Evolutionary conservation across 2,888 invertebrate genomes (phyloP), one percentile per base, ranked within the genome.

Genomic region (Punctoribates punctum): DNA sequence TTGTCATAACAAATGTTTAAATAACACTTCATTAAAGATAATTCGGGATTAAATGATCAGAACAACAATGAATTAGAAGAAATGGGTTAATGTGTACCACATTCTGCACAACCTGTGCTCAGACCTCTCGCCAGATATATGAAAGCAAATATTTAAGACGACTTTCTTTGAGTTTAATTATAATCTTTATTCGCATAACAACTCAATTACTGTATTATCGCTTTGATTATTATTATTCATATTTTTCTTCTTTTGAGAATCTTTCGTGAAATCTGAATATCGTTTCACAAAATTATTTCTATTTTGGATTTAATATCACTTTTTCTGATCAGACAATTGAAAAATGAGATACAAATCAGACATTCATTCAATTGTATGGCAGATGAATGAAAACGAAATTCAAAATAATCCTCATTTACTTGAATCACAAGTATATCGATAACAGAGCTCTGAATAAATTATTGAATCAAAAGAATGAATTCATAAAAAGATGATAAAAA

Each of bases 301-400:
- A 27, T 60, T 60, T 60, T 60, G 23, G 29, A 13, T 60, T 60
- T 60, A 4, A 27, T 60, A 60, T 60, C 60, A 60, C 15, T 60
- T 60, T 42, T 60, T 60, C 60, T 27, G 60, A 60, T 60, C 60
- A 60, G 27, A 60, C 60, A 60, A 60, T 57, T 57, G 57, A 23
- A 23, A 54, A 23, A 1, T 29, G 4, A 27, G 60, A 60, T 60
- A 25, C 20, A 13, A 29, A 60, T 27, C 60, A 27, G 15, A 15
- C 13, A 27, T 4, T 8, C 13, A 11, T 60, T 60, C 60, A 60
- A 29, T 60, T 27, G 29, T 27, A 27, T 60, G 60, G 29, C 1
- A 60, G 9, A 13, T 60, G 60, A 27, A 60, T 60, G 17, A 27
- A 60, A 60, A 29, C 13, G 60, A 60, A 60, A 60, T 27, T 42